Base-by-base conservation (phyloP, 2,113 vertebrate genomes). In the Ammospiza caudacuta region DNA sequence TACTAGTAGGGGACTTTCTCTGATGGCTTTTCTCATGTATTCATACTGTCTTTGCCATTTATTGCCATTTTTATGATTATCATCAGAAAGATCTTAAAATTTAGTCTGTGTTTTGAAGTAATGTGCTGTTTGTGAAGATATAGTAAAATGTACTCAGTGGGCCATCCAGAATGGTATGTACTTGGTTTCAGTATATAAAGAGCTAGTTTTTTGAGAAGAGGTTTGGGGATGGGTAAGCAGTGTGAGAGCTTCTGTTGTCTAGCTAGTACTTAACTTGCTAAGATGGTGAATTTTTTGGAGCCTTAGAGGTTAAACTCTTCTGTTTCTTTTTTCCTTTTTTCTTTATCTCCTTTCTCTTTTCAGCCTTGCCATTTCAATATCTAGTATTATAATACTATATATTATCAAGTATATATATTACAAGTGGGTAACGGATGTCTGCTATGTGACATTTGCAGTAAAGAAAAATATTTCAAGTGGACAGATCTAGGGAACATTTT, bases 361-460 rank as follows among this genome's bases (percentile, higher is more conserved):
- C 79, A 93, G 12, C 28, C 29, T 83, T 86, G 39, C 44, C 25
- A 37, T 96, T 92, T 81, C 62, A 92, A n/a, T 94, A 72, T 22
- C 64, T 46, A 63, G 24, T 16, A 43, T 59, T 22, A 22, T 23
- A 24, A 7, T 76, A 55, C 31, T 70, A 74, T 67, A 4, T 54
- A 18, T 92, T 83, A 55, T 22, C 18, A 89, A 9, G 3, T 37
- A 9, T 33, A 79, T 67, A 9, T 85, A 21, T 75, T 82, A 11
- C 22, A 69, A 33, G 8, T 52, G 17, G 15, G 8, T 75, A 83
- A 25, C 33, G 21, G 37, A 61, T 83, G 15, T 33, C 41, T 86
- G n/a, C 63, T 70, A 3, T 69, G 33, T 92, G 64, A 55, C 33
- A 43, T 63, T 24, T 80, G 15, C 74, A 47, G 39, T 68, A 61